phyloP scores from a whole-genome alignment of 2,888 invertebrate species.

The Cynaeus angustus region DNA sequence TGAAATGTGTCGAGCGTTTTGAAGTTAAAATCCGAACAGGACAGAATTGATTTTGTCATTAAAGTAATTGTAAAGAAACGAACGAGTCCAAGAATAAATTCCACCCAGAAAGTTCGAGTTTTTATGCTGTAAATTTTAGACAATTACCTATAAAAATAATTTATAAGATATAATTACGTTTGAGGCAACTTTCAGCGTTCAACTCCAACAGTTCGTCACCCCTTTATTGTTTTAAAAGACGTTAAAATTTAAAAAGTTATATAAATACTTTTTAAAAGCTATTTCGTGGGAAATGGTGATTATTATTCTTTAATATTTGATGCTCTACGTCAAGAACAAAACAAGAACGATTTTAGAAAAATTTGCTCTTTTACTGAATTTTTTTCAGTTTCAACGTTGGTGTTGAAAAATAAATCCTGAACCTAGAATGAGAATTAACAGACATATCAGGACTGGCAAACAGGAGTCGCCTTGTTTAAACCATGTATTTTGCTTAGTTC shows the following conservation, averaged over 20 bases:
- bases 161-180: slow-evolving; percentile 1
- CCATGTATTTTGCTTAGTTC: too few relatives aligned
- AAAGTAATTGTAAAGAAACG: slow-evolving; percentile 1
- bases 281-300: background rate
- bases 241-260: background rate
- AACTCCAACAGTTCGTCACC: slow-evolving; percentile 3
- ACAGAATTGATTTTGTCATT: slow-evolving; percentile 8
- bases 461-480: too few relatives aligned
- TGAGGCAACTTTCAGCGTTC: background rate
- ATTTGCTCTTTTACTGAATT: too few relatives aligned
- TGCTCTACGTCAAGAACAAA: background rate
- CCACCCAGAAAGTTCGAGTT: background rate
- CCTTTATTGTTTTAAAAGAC: background rate
- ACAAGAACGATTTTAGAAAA: too few relatives aligned
- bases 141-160: slow-evolving; percentile 10
- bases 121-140: background rate
- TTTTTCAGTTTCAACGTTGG: too few relatives aligned
- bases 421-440: too few relatives aligned
- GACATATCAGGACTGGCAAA: too few relatives aligned
- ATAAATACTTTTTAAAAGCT: background rate
- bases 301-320: background rate
- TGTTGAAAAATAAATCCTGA: too few relatives aligned
- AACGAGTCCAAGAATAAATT: slow-evolving; percentile 2
- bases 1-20: too few relatives aligned
- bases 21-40: background rate